These are phyloP conservation scores for Pycnonotus jocosus DNA, from an alignment of 2,113 vertebrate genomes.

Conservation along the genomic window DNA sequence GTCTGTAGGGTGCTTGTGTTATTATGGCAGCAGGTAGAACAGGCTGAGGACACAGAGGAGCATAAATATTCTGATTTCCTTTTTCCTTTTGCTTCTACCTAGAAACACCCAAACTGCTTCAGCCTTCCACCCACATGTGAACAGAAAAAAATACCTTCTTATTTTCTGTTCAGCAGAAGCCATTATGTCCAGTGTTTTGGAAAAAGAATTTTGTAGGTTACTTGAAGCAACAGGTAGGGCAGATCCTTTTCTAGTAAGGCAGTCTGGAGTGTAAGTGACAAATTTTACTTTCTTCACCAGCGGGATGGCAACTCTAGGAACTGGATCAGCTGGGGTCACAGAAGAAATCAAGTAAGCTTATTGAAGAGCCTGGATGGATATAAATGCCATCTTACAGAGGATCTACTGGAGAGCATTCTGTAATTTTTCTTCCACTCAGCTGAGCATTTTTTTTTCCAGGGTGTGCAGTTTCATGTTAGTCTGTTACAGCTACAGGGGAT, in stretches of 20 bases:
- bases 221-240: neutral
- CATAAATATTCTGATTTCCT: neutral
- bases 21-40: neutral
- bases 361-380: neutral
- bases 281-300: neutral
- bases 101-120: neutral
- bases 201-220: neutral
- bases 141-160: neutral
- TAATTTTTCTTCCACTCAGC: neutral
- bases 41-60: neutral
- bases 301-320: neutral
- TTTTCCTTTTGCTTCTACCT: neutral
- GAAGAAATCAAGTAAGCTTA: neutral
- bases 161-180: neutral
- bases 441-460: neutral
- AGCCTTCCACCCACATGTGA: accelerated
- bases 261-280: neutral
- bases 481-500: neutral
- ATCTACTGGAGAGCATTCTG: neutral
- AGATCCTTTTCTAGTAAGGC: neutral
- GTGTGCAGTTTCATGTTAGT: neutral
- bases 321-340: accelerated
- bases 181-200: neutral
- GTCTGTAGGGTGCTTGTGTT: neutral
- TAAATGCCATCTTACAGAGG: neutral